Conservation (phyloP, 2,797 vertebrate genomes). For the Urosaurus nigricauda region DNA sequence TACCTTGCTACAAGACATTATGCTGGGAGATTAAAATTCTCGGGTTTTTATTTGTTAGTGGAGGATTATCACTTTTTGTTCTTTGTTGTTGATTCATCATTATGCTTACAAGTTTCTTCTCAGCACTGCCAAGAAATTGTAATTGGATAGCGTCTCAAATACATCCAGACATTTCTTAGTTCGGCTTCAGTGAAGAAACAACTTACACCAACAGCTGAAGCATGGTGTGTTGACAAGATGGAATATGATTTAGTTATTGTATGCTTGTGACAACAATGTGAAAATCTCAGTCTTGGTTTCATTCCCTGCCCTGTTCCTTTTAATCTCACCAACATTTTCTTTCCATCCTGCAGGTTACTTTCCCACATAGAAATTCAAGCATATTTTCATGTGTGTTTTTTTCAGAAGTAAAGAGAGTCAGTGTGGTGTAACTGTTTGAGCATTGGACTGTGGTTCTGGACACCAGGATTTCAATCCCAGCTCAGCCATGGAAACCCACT, state of each 20-base stretch:
- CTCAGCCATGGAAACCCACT: no score
- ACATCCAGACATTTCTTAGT: slow-evolving; percentile 69
- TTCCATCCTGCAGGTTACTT: no score
- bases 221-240: slow-evolving; percentile 68
- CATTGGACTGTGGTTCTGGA: no score
- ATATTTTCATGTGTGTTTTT: no score
- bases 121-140: slow-evolving; percentile 63
- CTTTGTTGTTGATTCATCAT: slow-evolving; percentile 56
- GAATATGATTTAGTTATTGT: slow-evolving; percentile 72
- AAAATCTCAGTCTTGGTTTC: no score
- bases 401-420: no score
- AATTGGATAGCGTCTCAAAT: slow-evolving; percentile 61
- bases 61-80: background rate
- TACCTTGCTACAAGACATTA: slow-evolving; percentile 37
- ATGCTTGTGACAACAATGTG: slow-evolving; percentile 61
- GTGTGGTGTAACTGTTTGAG: no score
- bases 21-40: background rate
- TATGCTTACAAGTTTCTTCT: slow-evolving; percentile 48
- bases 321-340: no score
- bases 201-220: slow-evolving; percentile 69
- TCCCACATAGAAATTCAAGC: no score
- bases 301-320: no score
- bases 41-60: slow-evolving; percentile 37
- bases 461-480: no score
- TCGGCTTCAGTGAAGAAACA: slow-evolving; percentile 67